Conservation (phyloP, 2,113 vertebrate species). For the Elgaria multicarinata region DNA sequence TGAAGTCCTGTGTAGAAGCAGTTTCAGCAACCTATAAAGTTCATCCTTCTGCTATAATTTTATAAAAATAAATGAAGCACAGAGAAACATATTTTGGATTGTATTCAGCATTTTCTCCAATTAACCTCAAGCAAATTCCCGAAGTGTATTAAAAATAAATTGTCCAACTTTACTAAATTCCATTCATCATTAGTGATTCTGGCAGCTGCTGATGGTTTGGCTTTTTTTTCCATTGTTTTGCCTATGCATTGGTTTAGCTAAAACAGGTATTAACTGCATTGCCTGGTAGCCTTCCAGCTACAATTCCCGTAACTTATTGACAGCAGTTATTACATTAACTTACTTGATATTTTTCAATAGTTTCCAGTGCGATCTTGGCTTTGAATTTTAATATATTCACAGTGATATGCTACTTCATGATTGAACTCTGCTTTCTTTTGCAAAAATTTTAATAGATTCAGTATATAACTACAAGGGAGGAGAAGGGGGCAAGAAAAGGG, state of each 20-base stretch:
- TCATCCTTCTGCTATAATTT: slow-evolving; percentile 54
- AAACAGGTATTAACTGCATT: slow-evolving; percentile 36
- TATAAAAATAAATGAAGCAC: slow-evolving; percentile 50
- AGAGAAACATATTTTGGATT: slow-evolving; percentile 54
- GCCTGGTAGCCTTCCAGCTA: slow-evolving; percentile 50
- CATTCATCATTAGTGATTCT: slow-evolving; percentile 59
- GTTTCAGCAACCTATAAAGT: slow-evolving; percentile 61
- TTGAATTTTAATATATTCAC: background rate
- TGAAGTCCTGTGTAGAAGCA: background rate
- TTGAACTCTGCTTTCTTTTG: background rate
- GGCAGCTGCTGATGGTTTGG: slow-evolving; percentile 52
- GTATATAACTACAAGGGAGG: background rate
- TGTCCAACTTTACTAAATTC: slow-evolving; percentile 63
- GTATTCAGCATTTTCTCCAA: slow-evolving; percentile 60
- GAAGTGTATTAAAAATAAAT: slow-evolving; percentile 65
- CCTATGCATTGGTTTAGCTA: slow-evolving; percentile 45
- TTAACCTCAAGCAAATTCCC: slow-evolving; percentile 71
- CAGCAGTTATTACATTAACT: background rate
- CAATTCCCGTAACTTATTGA: slow-evolving; percentile 32
- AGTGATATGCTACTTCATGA: background rate
- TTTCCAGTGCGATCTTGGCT: slow-evolving; percentile 26
- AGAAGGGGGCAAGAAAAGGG: background rate
- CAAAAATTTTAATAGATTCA: background rate
- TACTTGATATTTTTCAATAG: slow-evolving; percentile 31
- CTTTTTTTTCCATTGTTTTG: slow-evolving; percentile 61